A percentile compares a stretch with the other conserved stretches of the same genome.
Evolutionary conservation across 2,113 vertebrate species (phyloP).

Genomic region (Coregonus clupeaformis): DNA sequence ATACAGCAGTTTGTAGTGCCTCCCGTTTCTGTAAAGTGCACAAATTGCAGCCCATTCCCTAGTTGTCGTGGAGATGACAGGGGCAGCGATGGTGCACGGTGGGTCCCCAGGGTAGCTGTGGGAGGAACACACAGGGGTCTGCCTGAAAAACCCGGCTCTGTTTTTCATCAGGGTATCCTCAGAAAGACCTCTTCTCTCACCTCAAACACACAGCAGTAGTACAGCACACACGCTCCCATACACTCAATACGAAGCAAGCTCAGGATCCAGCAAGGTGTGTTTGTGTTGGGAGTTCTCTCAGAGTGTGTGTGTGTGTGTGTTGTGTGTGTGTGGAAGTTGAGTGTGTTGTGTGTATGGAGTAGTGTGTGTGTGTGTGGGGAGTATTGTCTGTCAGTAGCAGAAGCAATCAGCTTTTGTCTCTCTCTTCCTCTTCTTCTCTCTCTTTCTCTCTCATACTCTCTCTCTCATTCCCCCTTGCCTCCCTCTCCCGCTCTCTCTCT

Average conservation of each 20-base stretch:
- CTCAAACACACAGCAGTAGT: constrained; percentile 40
- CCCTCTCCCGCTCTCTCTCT: constrained; percentile 22
- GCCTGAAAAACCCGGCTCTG: constrained; percentile 82
- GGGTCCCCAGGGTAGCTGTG: constrained; percentile 77
- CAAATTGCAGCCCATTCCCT: constrained; percentile 99
- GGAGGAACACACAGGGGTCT: constrained; percentile 77
- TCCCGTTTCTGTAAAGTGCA: constrained; percentile 98
- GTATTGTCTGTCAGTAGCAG: background rate
- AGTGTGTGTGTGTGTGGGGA: too few species aligned
- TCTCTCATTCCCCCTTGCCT: constrained; percentile 15
- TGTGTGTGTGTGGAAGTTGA: background rate
- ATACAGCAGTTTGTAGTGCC: constrained; percentile 98
- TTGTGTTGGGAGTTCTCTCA: background rate
- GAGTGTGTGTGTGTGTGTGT: constrained; percentile 19
- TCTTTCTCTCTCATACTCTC: background rate
- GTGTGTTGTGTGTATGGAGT: too few species aligned
- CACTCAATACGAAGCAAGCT: background rate
- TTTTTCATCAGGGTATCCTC: constrained; percentile 89
- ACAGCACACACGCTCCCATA: constrained; percentile 52
- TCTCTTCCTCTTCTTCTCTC: too few species aligned
- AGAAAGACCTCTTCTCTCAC: constrained; percentile 69
- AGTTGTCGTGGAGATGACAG: constrained; percentile 77
- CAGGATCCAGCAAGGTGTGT: background rate
- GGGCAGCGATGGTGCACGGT: constrained; percentile 59
- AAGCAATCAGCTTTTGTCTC: constrained; percentile 40